Percentiles rank a stretch among this genome's conserved stretches.
Conservation (phyloP, 2,888 invertebrate genomes). For the Morinoia aosen region DNA sequence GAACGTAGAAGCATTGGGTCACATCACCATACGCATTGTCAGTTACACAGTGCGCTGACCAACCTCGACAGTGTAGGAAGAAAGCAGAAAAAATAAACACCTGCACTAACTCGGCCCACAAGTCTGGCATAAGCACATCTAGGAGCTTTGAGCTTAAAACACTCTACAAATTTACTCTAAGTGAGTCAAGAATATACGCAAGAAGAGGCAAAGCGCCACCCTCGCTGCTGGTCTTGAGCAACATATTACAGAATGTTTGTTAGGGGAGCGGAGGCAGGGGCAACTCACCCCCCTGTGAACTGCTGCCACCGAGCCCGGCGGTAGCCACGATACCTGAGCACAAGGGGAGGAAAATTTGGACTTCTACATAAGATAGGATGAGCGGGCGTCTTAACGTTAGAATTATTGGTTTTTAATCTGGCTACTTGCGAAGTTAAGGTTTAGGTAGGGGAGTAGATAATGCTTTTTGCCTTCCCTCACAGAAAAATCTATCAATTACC, state of each 20-base stretch:
- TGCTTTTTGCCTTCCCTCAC: no score
- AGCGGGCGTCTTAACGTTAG: neutral
- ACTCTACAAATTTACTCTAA: neutral
- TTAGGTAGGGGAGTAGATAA: no score
- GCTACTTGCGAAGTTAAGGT: no score
- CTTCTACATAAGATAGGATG: neutral
- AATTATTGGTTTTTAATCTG: neutral
- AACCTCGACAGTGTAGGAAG: neutral
- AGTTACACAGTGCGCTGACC: no score
- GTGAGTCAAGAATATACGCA: neutral
- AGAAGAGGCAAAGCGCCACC: neutral
- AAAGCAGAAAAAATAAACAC: neutral
- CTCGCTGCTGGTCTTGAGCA: neutral
- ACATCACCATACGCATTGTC: no score
- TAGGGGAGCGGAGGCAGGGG: neutral
- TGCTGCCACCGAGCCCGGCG: slow-evolving; percentile 48
- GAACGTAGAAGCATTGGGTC: neutral
- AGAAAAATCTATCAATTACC: no score
- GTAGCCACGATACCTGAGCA: slow-evolving; percentile 52
- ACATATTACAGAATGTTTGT: neutral
- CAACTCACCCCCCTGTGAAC: slow-evolving; percentile 37
- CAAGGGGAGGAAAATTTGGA: neutral
- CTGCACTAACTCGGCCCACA: neutral
- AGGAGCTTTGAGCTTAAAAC: no score
- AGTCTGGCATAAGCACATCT: no score